These are phyloP conservation scores for Toxostoma redivivum DNA, from an alignment of 2,113 vertebrate genomes.

Conservation along the genomic window DNA sequence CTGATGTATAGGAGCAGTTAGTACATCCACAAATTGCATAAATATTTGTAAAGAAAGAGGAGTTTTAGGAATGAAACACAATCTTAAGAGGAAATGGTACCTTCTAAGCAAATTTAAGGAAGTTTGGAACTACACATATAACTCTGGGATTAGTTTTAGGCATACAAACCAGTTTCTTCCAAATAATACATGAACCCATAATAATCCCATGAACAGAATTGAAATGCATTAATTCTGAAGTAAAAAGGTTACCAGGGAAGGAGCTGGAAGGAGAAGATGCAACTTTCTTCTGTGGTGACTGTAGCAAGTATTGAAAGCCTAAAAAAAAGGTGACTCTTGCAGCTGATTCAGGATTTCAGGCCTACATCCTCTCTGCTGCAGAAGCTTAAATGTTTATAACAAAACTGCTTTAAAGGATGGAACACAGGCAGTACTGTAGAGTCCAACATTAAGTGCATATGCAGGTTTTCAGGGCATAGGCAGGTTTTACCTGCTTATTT, in stretches of 20 bases:
- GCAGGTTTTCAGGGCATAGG: neutral
- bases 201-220: neutral
- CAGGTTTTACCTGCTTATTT: neutral
- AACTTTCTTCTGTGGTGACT: neutral
- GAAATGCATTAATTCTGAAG: neutral
- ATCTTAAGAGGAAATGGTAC: neutral
- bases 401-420: neutral
- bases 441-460: neutral
- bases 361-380: neutral
- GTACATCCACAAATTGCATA: neutral
- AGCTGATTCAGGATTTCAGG: neutral
- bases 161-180: neutral
- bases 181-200: neutral
- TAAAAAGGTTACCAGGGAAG: neutral
- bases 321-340: neutral
- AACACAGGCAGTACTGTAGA: neutral
- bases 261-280: neutral
- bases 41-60: neutral
- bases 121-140: neutral
- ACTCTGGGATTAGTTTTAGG: neutral
- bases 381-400: neutral
- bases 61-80: neutral
- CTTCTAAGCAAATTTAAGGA: neutral
- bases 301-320: rapidly evolving
- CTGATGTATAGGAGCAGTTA: neutral